phyloP scores from a whole-genome alignment of 2,797 vertebrate genomes.

The Phoeniculus purpureus region DNA sequence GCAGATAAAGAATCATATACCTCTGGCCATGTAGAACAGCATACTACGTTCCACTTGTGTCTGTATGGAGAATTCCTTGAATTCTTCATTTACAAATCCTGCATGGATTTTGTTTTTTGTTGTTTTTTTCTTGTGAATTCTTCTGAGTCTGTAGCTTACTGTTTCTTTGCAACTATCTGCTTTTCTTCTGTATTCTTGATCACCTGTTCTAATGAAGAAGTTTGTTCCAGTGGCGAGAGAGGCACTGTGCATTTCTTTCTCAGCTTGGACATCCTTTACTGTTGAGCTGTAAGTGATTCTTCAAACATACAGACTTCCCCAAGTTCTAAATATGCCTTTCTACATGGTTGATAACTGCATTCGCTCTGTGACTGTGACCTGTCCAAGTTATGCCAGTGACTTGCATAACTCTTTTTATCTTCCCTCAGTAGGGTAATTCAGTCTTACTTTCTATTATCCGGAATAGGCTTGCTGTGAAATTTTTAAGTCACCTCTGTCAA shows the following conservation, averaged over 20 bases:
- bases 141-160: neutral
- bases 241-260: neutral
- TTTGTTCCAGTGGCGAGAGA: neutral
- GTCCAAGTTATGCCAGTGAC: neutral
- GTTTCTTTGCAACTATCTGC: neutral
- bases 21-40: neutral
- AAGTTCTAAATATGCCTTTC: neutral
- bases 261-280: neutral
- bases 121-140: neutral
- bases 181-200: neutral
- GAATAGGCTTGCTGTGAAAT: slow-evolving; percentile 23
- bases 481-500: slow-evolving; percentile 41
- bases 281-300: neutral
- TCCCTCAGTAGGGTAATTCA: slow-evolving; percentile 5
- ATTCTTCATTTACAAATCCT: neutral
- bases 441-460: slow-evolving; percentile 5
- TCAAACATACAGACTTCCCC: neutral
- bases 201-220: neutral
- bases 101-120: neutral
- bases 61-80: neutral
- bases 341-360: neutral
- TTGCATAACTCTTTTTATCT: neutral
- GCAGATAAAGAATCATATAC: neutral
- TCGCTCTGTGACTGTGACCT: neutral
- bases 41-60: neutral